Evolutionary conservation across 2,888 invertebrate genomes (phyloP).

Genomic region (Campaea margaritaria): DNA sequence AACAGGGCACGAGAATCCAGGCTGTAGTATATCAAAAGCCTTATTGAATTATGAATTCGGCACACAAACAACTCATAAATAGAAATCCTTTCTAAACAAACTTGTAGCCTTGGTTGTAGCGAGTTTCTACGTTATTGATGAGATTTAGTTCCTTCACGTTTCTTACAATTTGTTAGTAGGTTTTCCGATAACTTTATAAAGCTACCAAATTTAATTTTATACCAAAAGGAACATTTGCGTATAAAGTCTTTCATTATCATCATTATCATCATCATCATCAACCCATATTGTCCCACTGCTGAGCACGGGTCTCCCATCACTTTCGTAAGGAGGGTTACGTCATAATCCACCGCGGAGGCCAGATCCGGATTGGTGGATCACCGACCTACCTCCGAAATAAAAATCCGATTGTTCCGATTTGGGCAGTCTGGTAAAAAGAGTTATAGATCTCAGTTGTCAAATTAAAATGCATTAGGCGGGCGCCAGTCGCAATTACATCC

Average conservation of each 20-base stretch:
- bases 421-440: too few species aligned
- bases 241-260: slow-evolving; percentile 1
- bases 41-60: slow-evolving; percentile 18
- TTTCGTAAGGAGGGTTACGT: too few species aligned
- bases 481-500: slow-evolving; percentile 35
- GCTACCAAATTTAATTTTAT: background rate
- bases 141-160: background rate
- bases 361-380: too few species aligned
- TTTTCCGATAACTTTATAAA: background rate
- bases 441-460: slow-evolving; percentile 10
- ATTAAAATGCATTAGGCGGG: slow-evolving; percentile 30
- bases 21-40: slow-evolving; percentile 16
- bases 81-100: slow-evolving; percentile 10
- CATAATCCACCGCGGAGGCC: too few species aligned
- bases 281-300: too few species aligned
- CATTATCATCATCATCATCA: too few species aligned
- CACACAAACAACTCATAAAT: slow-evolving; percentile 9
- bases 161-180: background rate
- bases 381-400: too few species aligned
- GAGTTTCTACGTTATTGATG: background rate
- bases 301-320: too few species aligned
- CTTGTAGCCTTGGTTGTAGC: background rate
- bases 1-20: slow-evolving; percentile 22
- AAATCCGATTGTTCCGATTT: too few species aligned
- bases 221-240: background rate